phyloP scores from a whole-genome alignment of 2,113 vertebrate genomes.

The Laterallus jamaicensis region DNA sequence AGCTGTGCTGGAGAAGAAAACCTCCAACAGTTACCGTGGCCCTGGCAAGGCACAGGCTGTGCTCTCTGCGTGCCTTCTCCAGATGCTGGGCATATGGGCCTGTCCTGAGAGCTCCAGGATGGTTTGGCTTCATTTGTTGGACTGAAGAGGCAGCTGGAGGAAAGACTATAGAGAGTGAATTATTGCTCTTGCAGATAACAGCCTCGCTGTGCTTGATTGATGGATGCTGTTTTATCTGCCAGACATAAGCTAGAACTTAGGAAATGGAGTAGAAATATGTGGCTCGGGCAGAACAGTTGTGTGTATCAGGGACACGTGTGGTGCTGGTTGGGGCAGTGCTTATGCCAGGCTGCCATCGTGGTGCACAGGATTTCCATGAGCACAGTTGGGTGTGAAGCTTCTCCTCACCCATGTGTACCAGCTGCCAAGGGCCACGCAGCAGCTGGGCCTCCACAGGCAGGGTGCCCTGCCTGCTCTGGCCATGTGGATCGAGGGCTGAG shows the following conservation, averaged over 20 bases:
- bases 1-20: neutral
- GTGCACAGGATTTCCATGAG: neutral
- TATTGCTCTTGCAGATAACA: slow-evolving; percentile 28
- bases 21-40: neutral
- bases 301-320: neutral
- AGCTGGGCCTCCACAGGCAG: fast-evolving
- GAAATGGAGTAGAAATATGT: slow-evolving; percentile 36
- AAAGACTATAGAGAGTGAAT: neutral
- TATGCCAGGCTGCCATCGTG: fast-evolving
- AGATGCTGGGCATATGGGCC: slow-evolving; percentile 49
- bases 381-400: neutral
- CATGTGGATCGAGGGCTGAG: fast-evolving
- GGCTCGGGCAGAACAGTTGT: neutral
- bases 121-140: neutral
- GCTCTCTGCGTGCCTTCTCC: slow-evolving; percentile 2
- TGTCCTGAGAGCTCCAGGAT: slow-evolving; percentile 27
- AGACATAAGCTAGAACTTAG: slow-evolving; percentile 23
- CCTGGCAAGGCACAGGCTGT: neutral
- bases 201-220: slow-evolving; percentile 51
- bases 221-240: slow-evolving; percentile 29
- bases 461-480: neutral
- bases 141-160: slow-evolving; percentile 27
- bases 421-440: neutral
- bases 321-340: neutral
- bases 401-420: fast-evolving